Evolutionary conservation across 2,888 invertebrate species (phyloP).

Genomic region (Aromia moschata): DNA sequence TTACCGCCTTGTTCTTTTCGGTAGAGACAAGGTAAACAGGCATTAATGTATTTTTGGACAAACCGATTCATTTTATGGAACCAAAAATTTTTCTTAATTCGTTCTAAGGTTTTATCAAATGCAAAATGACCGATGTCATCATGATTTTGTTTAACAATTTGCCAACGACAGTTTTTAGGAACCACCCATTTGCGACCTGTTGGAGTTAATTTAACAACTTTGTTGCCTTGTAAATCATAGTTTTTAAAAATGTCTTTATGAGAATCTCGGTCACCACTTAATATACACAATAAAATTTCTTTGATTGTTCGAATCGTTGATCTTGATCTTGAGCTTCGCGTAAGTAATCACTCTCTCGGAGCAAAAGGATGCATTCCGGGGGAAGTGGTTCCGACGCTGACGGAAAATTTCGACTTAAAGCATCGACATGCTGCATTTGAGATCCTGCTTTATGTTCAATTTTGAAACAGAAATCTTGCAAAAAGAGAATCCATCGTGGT

Average conservation of each 20-base stretch:
- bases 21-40: conserved; percentile 17
- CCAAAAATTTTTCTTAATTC: background rate
- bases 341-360: conserved; percentile 34
- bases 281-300: conserved; percentile 26
- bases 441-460: conserved; percentile 31
- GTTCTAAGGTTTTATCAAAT: conserved; percentile 39
- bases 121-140: conserved; percentile 48
- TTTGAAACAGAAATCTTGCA: conserved; percentile 35
- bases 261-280: conserved; percentile 27
- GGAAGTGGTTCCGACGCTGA: background rate
- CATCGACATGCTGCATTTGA: conserved; percentile 53
- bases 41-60: conserved; percentile 21
- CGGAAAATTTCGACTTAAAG: conserved; percentile 44
- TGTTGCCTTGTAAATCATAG: conserved; percentile 31
- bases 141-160: conserved; percentile 38
- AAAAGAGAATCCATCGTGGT: conserved; percentile 32
- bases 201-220: conserved; percentile 31
- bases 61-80: conserved; percentile 30
- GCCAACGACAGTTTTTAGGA: conserved; percentile 44
- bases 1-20: conserved; percentile 16
- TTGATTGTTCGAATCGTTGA: conserved; percentile 29
- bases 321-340: conserved; percentile 33
- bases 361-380: conserved; percentile 10
- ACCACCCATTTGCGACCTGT: conserved; percentile 33
- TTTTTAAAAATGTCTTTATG: conserved; percentile 34